A percentile compares a stretch with the other conserved stretches of the same genome.
Evolutionary conservation across 2,797 vertebrate species (phyloP).

Genomic region (Carcharodon carcharias): DNA sequence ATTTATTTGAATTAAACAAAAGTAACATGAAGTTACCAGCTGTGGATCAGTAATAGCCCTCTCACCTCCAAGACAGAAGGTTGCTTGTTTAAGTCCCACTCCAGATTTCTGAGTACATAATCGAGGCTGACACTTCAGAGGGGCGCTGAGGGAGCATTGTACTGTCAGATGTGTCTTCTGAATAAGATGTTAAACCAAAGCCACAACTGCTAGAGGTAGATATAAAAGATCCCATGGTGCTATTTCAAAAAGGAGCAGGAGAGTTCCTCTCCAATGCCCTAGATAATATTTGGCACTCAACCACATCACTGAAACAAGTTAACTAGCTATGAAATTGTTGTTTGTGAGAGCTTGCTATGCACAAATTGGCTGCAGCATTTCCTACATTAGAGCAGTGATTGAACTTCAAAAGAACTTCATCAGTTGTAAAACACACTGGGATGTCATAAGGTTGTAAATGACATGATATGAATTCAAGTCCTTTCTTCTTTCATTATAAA

Average conservation of each 20-base stretch:
- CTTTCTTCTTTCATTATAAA: not conserved
- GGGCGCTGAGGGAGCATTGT: not conserved
- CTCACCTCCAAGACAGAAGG: not conserved
- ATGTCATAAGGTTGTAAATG: not conserved
- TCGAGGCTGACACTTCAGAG: not conserved
- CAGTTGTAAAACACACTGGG: not conserved
- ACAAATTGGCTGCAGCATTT: not conserved
- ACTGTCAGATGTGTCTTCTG: not conserved
- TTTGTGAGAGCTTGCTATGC: not conserved
- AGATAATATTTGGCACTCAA: not conserved
- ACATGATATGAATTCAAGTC: not conserved
- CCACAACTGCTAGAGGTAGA: not conserved
- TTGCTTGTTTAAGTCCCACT: not conserved
- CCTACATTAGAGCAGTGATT: not conserved
- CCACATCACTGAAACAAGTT: not conserved
- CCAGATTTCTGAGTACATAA: not conserved
- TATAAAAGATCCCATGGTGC: not conserved
- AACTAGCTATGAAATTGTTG: not conserved
- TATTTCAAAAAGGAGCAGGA: not conserved
- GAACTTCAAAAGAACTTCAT: not conserved
- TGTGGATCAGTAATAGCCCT: not conserved
- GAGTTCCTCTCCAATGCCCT: not conserved
- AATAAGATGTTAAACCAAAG: not conserved
- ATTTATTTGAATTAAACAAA: not conserved
- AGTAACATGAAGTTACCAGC: not conserved